Evolutionary conservation across 2,113 vertebrate species (phyloP).

Genomic region (Notechis scutatus): DNA sequence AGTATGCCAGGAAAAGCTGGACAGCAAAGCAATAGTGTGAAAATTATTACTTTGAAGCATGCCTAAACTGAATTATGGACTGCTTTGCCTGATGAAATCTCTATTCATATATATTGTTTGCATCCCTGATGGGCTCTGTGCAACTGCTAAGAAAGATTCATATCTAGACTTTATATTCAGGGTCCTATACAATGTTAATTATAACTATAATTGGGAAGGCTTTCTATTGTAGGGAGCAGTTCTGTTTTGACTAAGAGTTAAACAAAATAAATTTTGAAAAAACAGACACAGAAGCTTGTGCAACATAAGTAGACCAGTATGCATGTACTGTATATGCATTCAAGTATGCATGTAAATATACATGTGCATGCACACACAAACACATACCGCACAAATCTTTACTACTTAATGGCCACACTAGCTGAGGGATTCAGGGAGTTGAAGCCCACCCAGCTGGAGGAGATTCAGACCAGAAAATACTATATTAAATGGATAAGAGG

Average conservation of each 20-base stretch:
- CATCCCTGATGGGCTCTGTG: no score
- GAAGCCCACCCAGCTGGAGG: neutral
- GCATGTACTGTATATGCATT: neutral
- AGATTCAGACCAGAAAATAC: neutral
- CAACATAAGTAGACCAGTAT: neutral
- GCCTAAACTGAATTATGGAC: neutral
- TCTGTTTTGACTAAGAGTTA: neutral
- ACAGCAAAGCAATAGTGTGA: neutral
- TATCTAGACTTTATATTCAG: neutral
- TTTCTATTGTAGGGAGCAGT: neutral
- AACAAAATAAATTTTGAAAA: neutral
- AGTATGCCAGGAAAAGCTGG: neutral
- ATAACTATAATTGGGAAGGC: neutral
- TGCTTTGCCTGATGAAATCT: no score
- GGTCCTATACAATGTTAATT: neutral
- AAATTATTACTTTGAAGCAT: neutral
- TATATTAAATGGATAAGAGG: neutral
- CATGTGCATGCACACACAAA: neutral
- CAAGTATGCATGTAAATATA: neutral
- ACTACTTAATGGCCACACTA: neutral
- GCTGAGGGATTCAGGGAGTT: neutral
- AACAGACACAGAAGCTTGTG: neutral
- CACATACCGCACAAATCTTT: neutral
- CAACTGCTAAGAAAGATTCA: neutral
- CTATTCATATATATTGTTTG: neutral